A percentile compares a stretch with the other conserved stretches of the same genome.
Evolutionary conservation across 2,113 vertebrate species (phyloP).

Genomic region (Isichthys henryi): DNA sequence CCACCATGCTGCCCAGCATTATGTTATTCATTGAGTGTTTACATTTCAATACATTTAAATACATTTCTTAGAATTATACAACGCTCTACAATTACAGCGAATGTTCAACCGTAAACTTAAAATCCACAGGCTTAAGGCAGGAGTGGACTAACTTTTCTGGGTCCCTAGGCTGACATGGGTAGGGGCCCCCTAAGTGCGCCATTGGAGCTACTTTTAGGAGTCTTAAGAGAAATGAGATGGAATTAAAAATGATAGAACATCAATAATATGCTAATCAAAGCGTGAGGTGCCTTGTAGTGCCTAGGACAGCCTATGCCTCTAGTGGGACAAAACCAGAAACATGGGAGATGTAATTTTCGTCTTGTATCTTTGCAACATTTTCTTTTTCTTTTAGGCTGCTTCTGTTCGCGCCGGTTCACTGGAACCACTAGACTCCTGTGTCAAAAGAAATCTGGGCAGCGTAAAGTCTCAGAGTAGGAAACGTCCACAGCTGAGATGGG

Average conservation of each 20-base stretch:
- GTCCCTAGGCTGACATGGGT: background rate
- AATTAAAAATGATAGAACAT: background rate
- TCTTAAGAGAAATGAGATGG: background rate
- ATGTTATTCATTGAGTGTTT: background rate
- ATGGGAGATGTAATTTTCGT: background rate
- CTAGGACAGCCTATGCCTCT: background rate
- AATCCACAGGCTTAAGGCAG: background rate
- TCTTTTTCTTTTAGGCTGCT: background rate
- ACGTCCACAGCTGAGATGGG: too few species aligned
- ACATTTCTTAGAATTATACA: background rate
- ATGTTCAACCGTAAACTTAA: background rate
- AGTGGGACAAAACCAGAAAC: background rate
- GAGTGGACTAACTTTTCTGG: background rate
- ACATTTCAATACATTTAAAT: background rate
- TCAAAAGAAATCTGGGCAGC: too few species aligned
- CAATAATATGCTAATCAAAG: background rate
- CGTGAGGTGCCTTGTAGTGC: background rate
- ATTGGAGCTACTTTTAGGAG: background rate
- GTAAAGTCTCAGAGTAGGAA: too few species aligned
- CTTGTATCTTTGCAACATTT: background rate
- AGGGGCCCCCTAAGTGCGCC: background rate
- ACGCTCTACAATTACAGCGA: background rate
- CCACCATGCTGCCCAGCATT: background rate
- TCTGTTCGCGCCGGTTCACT: background rate
- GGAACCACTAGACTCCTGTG: too few species aligned